These are phyloP conservation scores for Varecia variegata DNA, from an alignment of 2,797 vertebrate genomes.

Conservation along the genomic window DNA sequence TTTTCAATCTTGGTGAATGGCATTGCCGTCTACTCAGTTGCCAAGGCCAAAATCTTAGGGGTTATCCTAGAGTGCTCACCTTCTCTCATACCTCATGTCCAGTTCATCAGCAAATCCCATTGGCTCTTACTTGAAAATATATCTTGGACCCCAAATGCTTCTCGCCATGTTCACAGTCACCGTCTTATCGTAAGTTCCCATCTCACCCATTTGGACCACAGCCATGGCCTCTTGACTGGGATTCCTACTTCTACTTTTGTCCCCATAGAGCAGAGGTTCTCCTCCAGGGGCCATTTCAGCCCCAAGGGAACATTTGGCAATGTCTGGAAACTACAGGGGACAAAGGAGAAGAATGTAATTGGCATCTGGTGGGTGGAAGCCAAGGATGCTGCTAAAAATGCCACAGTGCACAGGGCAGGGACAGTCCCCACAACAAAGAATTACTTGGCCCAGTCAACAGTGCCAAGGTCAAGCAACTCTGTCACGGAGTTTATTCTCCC, in stretches of 20 bases:
- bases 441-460: not conserved
- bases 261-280: not conserved
- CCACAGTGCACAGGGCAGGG: not conserved
- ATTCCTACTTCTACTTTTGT: not conserved
- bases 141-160: not conserved
- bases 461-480: not conserved
- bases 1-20: not conserved
- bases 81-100: not conserved
- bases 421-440: not conserved
- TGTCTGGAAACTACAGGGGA: not conserved
- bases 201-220: not conserved
- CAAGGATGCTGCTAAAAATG: not conserved
- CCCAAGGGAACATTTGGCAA: not conserved
- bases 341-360: not conserved
- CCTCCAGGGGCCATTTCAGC: not conserved
- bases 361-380: not conserved
- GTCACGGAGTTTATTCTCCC: not conserved
- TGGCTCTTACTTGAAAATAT: not conserved
- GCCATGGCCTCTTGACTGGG: not conserved
- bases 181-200: not conserved
- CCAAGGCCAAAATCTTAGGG: not conserved
- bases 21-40: not conserved
- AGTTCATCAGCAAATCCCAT: not conserved
- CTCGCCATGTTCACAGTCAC: not conserved
- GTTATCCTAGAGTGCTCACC: not conserved